Base-by-base conservation (phyloP, 92 coral and sea anemone species). In the Desmophyllum pertusum region DNA sequence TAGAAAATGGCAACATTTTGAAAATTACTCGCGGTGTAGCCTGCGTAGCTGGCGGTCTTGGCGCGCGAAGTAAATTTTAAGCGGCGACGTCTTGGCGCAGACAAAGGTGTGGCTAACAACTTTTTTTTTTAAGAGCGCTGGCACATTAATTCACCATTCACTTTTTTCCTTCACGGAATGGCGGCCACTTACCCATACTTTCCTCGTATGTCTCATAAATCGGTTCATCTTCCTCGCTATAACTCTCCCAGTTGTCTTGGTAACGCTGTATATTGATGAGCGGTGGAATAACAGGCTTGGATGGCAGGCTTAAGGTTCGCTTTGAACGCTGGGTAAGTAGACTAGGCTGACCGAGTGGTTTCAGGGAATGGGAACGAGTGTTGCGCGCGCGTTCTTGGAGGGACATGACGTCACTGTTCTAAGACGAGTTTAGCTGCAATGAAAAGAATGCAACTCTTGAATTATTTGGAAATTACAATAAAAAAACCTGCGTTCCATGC, bases 251-350 rank as follows among this genome's bases (percentile, higher is more conserved):
- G 53, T 79, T 66, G 62, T 79, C 75, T 50, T 66, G 70, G 65
- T 52, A 80, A 50, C 84, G 84, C 36, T 80, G 84, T 23, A 80
- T 46, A 37, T 80, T 48, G 42, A 80, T 80, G 27, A 80, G 76
- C 8, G 84, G 84, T 50, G 76, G 84, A 35, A 68, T 51, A 17
- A 80, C 25, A 37, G 84, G 65, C 76, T 80, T 80, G 51, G 43
- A 11, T n/a, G 84, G 84, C 8, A 80, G 84, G 76, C 84, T 80
- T n/a, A 80, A 41, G 33, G 84, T 80, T 1, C 84, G 84, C 76
- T 80, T 80, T 17, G 84, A 80, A 68, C 84, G 76, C 76, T 80
- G 84, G 76, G 76, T 80, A 38, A 80, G 84, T 36, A 80, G 9
- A 25, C 76, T 80, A 18, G 84, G 84, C 17, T 67, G 84, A 50